Conservation (phyloP, 2,113 vertebrate genomes). For the Phoenicopterus ruber region DNA sequence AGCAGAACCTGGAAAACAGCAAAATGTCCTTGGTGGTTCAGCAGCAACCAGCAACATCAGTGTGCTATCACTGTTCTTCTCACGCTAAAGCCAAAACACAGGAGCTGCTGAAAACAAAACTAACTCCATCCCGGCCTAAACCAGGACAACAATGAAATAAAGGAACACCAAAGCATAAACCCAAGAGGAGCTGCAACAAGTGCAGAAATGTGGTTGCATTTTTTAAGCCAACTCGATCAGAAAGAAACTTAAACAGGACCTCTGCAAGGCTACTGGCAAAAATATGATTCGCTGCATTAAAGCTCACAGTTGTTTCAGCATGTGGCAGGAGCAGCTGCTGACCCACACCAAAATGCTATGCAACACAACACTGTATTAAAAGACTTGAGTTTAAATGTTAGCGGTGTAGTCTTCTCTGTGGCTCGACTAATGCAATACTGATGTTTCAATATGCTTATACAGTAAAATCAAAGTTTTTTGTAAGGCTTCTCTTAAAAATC, state of each 20-base stretch:
- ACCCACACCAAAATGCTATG: accelerated
- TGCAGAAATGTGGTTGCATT: neutral
- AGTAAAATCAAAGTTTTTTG: neutral
- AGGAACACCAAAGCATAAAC: neutral
- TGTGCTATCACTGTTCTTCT: too few relatives aligned
- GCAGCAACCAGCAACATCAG: too few relatives aligned
- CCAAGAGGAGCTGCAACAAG: neutral
- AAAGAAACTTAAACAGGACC: neutral
- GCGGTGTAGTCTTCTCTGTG: neutral
- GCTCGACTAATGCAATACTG: neutral
- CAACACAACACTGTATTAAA: neutral
- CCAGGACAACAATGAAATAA: neutral
- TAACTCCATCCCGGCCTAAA: too few relatives aligned
- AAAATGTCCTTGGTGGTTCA: too few relatives aligned
- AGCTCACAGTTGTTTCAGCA: neutral
- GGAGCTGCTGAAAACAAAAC: too few relatives aligned
- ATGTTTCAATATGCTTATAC: neutral
- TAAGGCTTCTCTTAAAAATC: neutral
- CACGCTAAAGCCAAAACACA: too few relatives aligned
- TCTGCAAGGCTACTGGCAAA: neutral
- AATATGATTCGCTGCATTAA: neutral
- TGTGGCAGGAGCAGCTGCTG: neutral
- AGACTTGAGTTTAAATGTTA: neutral
- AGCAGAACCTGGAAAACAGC: too few relatives aligned
- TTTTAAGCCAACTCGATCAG: neutral